phyloP scores from a whole-genome alignment of 2,797 vertebrate species.

The Melanotaenia nigrans region DNA sequence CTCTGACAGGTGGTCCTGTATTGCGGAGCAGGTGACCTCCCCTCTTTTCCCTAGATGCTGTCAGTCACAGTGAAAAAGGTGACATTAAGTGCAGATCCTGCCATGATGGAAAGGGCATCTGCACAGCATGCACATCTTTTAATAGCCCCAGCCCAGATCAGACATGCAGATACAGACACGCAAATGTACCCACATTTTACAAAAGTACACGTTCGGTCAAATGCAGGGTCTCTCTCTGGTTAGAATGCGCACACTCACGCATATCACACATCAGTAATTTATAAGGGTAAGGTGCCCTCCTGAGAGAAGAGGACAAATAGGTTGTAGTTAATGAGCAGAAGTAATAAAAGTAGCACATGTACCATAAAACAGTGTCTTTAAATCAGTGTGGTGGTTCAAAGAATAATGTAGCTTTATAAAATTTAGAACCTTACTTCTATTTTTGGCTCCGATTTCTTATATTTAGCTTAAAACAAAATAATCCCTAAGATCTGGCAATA shows the following conservation, averaged over 20 bases:
- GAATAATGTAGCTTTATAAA: background rate
- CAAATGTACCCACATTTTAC: slow-evolving; percentile 35
- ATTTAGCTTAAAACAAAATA: background rate
- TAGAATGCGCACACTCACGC: slow-evolving; percentile 26
- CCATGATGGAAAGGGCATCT: slow-evolving; percentile 71
- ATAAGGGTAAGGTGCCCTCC: slow-evolving; percentile 51
- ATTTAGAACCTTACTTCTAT: background rate
- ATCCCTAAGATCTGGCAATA: background rate
- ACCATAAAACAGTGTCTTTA: slow-evolving; percentile 1
- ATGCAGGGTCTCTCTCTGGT: slow-evolving; percentile 20
- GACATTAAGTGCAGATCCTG: slow-evolving; percentile 67
- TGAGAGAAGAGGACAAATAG: slow-evolving; percentile 42
- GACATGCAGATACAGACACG: slow-evolving; percentile 44
- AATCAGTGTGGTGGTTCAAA: slow-evolving; percentile 6
- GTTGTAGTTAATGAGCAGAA: slow-evolving; percentile 31
- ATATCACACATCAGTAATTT: slow-evolving; percentile 31
- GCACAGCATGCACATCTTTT: slow-evolving; percentile 71
- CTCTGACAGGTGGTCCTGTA: slow-evolving; percentile 72
- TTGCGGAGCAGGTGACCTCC: slow-evolving; percentile 49
- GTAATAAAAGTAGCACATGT: slow-evolving; percentile 30
- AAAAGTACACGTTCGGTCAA: slow-evolving; percentile 23
- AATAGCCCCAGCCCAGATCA: slow-evolving; percentile 59
- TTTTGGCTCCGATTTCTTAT: background rate
- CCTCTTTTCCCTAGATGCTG: slow-evolving; percentile 43
- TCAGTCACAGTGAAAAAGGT: slow-evolving; percentile 73